phyloP scores from a whole-genome alignment of 2,888 invertebrate genomes.

The Tubulanus polymorphus region DNA sequence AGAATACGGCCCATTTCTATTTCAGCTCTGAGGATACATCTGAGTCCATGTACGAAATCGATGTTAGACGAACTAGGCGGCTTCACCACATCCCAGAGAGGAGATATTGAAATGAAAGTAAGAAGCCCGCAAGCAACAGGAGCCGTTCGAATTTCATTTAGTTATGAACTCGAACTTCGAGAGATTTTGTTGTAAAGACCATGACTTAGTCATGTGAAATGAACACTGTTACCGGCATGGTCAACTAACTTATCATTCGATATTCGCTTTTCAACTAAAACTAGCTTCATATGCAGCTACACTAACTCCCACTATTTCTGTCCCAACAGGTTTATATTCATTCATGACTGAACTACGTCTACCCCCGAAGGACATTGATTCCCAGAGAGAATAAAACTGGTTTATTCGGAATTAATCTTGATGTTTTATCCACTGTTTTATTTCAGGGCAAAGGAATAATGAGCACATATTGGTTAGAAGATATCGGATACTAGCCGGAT shows the following conservation, averaged over 20 bases:
- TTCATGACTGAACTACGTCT: background rate
- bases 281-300: no score
- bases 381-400: no score
- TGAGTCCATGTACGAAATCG: slow-evolving; percentile 25
- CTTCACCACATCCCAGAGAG: slow-evolving; percentile 27
- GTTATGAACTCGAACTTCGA: no score
- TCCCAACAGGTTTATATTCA: background rate
- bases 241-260: no score
- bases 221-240: no score
- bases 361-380: background rate
- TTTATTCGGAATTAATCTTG: background rate
- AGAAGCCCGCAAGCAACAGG: background rate
- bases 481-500: no score
- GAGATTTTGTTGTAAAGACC: no score
- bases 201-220: no score
- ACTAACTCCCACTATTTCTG: no score
- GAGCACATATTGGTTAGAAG: slow-evolving; percentile 39
- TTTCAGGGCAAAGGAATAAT: slow-evolving; percentile 40
- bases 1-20: no score
- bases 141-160: background rate
- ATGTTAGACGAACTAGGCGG: slow-evolving; percentile 23
- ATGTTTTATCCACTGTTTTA: background rate
- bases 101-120: slow-evolving; percentile 35
- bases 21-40: slow-evolving; percentile 34
- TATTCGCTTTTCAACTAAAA: no score